These are phyloP conservation scores for Iselma pallidipennis DNA, from an alignment of 2,888 invertebrate genomes.

Conservation along the genomic window DNA sequence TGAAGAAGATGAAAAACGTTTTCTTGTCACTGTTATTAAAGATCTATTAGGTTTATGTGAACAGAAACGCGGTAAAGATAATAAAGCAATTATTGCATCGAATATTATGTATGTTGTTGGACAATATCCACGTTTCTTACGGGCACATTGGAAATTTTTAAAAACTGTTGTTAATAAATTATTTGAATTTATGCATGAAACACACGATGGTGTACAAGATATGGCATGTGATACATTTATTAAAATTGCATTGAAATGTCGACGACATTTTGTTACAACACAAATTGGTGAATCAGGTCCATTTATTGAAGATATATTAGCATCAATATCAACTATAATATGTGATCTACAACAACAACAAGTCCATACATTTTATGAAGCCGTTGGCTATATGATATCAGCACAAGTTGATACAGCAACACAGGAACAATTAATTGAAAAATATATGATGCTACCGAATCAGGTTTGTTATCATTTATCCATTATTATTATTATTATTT, in stretches of 20 bases:
- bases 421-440: conserved; percentile 94
- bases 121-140: conserved; percentile 96
- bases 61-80: conserved; percentile 98
- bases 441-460: conserved; percentile 97
- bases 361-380: conserved; percentile 99
- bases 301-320: conserved; percentile 98
- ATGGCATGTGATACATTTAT: conserved; percentile 99
- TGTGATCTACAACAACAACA: conserved; percentile 99
- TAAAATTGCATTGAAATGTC: conserved; percentile 98
- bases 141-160: conserved; percentile 99
- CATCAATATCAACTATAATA: conserved; percentile 95
- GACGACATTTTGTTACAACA: conserved; percentile 95
- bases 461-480: conserved; percentile 60
- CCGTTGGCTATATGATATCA: conserved; percentile 98
- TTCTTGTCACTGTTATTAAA: conserved; percentile 98
- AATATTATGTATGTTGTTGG: conserved; percentile 99
- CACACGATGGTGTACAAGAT: conserved; percentile 99
- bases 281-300: conserved; percentile 96
- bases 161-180: conserved; percentile 99
- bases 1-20: conserved; percentile 99
- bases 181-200: conserved; percentile 99
- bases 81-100: conserved; percentile 99
- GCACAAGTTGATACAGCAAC: conserved; percentile 89
- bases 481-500: conserved; percentile 5
- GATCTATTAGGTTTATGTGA: conserved; percentile 96